A percentile compares a stretch with the other conserved stretches of the same genome.
Evolutionary conservation across 2,888 invertebrate species (phyloP).

Genomic region (Heliconius aoede): DNA sequence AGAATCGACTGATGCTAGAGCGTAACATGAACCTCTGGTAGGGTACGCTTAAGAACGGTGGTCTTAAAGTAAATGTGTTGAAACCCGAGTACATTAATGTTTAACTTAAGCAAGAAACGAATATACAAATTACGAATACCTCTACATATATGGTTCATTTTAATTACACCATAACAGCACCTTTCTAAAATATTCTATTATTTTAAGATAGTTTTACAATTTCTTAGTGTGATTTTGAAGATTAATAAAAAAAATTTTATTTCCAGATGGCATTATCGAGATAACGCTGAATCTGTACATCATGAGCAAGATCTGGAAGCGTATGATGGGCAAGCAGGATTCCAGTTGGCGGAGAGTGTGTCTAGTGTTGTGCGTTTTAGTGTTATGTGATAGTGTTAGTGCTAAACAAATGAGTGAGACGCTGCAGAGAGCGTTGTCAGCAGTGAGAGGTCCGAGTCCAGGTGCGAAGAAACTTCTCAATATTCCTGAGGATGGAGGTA

Average conservation of each 20-base stretch:
- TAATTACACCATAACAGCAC: no score
- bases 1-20: no score
- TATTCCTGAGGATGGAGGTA: conserved; percentile 83
- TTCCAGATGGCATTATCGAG: conserved; percentile 58
- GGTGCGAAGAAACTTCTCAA: conserved; percentile 82
- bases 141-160: no score
- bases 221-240: neutral
- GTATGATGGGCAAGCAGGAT: conserved; percentile 65
- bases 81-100: no score
- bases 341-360: conserved; percentile 65
- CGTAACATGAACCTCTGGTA: no score
- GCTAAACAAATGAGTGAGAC: conserved; percentile 82
- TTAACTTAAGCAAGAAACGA: no score
- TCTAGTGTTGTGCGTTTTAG: conserved; percentile 62
- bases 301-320: conserved; percentile 51
- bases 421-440: conserved; percentile 79
- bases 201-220: neutral
- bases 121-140: no score
- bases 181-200: neutral
- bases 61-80: no score
- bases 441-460: conserved; percentile 79
- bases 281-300: conserved; percentile 46
- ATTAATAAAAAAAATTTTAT: conserved; percentile 25
- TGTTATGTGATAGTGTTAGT: conserved; percentile 62
- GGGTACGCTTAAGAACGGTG: no score